Conservation (phyloP, 2,797 vertebrate species). For the Syndactyla subalaris region DNA sequence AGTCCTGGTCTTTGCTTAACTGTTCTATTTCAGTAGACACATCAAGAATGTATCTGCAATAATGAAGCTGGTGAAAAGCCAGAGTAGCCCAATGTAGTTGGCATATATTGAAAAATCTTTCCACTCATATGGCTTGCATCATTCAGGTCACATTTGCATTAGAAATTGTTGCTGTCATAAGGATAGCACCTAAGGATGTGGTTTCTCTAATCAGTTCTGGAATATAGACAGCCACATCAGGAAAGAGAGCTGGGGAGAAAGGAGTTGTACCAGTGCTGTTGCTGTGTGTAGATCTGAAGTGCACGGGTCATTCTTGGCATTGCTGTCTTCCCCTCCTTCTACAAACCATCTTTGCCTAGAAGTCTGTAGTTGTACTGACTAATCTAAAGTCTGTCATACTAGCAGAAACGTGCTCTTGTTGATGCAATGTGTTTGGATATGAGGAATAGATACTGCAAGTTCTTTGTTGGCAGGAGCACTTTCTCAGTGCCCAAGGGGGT, state of each 20-base stretch:
- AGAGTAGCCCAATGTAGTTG: not conserved
- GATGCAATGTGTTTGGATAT: not conserved
- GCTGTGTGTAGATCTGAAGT: not conserved
- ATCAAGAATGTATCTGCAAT: not conserved
- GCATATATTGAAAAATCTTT: not conserved
- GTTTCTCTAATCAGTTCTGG: not conserved
- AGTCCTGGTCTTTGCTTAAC: not conserved
- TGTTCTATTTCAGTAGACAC: not conserved
- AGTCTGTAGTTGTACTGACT: not conserved
- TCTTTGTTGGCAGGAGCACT: not conserved
- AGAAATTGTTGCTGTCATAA: not conserved
- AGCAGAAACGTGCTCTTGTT: not conserved
- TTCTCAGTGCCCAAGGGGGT: not conserved
- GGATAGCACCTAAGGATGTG: not conserved
- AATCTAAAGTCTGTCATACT: not conserved
- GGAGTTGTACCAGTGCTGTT: not conserved
- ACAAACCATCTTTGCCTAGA: not conserved
- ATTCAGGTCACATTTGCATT: not conserved
- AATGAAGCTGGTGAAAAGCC: not conserved
- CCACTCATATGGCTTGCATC: not conserved
- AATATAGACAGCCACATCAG: not conserved
- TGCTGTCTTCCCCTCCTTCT: not conserved
- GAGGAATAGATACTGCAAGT: not conserved
- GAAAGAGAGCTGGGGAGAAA: not conserved
- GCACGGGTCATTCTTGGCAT: rapidly evolving